phyloP scores from a whole-genome alignment of 1,140 invertebrate genomes.

The Listronotus oregonensis region DNA sequence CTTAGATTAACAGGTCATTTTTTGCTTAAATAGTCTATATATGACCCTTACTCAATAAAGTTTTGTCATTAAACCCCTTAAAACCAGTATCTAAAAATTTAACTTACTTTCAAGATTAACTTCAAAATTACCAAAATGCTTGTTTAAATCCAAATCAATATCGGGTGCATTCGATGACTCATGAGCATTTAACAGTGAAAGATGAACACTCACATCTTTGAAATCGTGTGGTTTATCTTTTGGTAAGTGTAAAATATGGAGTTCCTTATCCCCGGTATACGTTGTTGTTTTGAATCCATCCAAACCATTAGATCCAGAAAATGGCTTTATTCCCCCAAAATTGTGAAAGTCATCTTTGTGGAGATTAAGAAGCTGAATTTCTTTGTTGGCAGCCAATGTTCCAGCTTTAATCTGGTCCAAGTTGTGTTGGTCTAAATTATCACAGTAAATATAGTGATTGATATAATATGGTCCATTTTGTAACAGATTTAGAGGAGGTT shows the following conservation, averaged over 20 bases:
- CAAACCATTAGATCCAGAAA: neutral
- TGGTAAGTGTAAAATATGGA: conserved; percentile 29
- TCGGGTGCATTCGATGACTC: conserved; percentile 2
- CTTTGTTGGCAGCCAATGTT: neutral
- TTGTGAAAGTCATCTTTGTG: neutral
- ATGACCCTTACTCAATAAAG: no score
- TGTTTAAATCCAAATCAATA: conserved; percentile 28
- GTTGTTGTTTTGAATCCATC: neutral
- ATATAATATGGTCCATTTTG: conserved; percentile 26
- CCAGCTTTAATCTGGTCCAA: conserved; percentile 17
- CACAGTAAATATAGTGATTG: conserved; percentile 29
- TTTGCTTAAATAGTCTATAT: no score
- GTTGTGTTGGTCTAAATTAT: conserved; percentile 17
- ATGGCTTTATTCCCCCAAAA: conserved; percentile 3
- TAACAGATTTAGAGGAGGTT: conserved; percentile 7
- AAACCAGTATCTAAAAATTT: no score
- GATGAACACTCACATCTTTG: conserved; percentile 25
- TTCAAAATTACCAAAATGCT: conserved; percentile 30
- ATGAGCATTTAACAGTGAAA: conserved; percentile 12
- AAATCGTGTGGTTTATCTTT: conserved; percentile 15
- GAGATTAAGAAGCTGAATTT: conserved; percentile 11
- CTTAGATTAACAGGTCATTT: no score
- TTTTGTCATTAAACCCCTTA: no score
- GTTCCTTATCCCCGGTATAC: conserved; percentile 25
- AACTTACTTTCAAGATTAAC: conserved; percentile 26